Conservation (phyloP, 1,140 invertebrate species). For the Drosophila grimshawi region DNA sequence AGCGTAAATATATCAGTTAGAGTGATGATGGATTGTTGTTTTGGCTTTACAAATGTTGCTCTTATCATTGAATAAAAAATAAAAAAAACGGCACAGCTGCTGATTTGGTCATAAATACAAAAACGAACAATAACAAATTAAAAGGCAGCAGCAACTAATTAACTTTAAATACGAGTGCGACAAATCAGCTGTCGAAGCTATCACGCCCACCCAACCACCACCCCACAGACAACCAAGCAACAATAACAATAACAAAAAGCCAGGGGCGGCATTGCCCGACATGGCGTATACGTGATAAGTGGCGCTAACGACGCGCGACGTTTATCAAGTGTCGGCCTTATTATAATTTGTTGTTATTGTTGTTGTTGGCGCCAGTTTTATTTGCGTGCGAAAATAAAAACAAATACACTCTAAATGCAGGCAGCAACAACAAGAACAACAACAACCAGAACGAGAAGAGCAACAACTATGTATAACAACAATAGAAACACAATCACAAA, state of each 20-base stretch:
- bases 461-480: not conserved
- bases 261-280: constrained; percentile 54
- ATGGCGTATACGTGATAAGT: constrained; percentile 81
- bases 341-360: constrained; percentile 42
- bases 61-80: constrained; percentile 24
- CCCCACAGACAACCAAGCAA: not conserved
- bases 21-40: constrained; percentile 6
- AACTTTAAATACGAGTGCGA: constrained; percentile 29
- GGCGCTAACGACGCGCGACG: constrained; percentile 78
- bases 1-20: too few relatives aligned
- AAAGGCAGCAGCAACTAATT: constrained; percentile 45
- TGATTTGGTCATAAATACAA: constrained; percentile 6
- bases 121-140: not conserved
- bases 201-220: constrained; percentile 24
- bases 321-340: constrained; percentile 71
- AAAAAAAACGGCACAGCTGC: constrained; percentile 6
- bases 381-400: constrained; percentile 74
- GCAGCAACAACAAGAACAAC: constrained; percentile 20
- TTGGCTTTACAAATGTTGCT: constrained; percentile 1
- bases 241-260: not conserved
- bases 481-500: constrained; percentile 25
- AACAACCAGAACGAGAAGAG: not conserved
- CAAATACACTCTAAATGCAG: constrained; percentile 61
- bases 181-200: constrained; percentile 18
- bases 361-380: constrained; percentile 75